phyloP scores from a whole-genome alignment of 2,888 invertebrate genomes.

The Entomobrya multifasciata region DNA sequence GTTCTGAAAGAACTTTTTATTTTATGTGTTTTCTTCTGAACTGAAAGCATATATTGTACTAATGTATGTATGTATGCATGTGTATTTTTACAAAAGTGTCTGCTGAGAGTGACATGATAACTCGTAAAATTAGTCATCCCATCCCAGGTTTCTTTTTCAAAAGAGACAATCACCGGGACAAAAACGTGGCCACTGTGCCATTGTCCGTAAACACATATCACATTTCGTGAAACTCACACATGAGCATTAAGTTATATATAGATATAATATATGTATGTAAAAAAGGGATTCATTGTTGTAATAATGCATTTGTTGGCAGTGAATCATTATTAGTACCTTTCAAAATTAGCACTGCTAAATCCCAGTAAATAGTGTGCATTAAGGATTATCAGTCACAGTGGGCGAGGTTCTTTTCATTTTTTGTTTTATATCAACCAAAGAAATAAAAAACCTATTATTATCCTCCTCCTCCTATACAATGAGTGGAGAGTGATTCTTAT shows the following conservation, averaged over 20 bases:
- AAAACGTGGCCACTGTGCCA: slow-evolving; percentile 16
- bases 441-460: slow-evolving; percentile 53
- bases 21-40: background rate
- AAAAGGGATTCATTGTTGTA: background rate
- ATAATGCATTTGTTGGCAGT: slow-evolving; percentile 10
- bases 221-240: background rate
- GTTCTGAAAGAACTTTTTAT: background rate
- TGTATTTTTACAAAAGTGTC: background rate
- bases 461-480: too few relatives aligned
- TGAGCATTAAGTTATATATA: background rate
- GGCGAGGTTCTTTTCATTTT: slow-evolving; percentile 49
- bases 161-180: slow-evolving; percentile 25
- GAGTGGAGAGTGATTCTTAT: too few relatives aligned
- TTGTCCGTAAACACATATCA: background rate
- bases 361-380: background rate
- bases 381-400: slow-evolving; percentile 7
- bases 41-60: background rate
- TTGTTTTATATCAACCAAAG: slow-evolving; percentile 6
- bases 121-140: slow-evolving; percentile 49
- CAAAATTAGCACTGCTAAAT: slow-evolving; percentile 15
- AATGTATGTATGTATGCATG: background rate
- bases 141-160: slow-evolving; percentile 11
- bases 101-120: slow-evolving; percentile 24
- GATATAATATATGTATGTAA: background rate
- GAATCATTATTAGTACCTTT: slow-evolving; percentile 41